Evolutionary conservation across 2,113 vertebrate genomes (phyloP), one percentile per base, ranked within the genome.

Genomic region (Bombycilla garrulus): DNA sequence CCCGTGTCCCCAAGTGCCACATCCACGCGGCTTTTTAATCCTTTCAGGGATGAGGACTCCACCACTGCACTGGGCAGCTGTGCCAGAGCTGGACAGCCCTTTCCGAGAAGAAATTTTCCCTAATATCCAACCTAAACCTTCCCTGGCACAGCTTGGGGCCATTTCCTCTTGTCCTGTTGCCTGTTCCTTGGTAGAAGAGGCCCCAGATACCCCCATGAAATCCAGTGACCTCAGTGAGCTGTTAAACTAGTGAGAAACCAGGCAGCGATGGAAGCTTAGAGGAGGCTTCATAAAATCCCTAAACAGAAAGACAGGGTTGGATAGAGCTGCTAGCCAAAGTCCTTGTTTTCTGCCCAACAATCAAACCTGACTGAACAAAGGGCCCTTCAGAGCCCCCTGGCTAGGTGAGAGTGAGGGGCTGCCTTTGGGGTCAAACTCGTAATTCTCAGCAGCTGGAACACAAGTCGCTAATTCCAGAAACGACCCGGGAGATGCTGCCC

Each of bases 381-480:
- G 7, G 28, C 47, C 40, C n/a, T 9, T 8, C 3, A 50, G 21
- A 35, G 50, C 25, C 48, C 21, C 35, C 12, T 50, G 58, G 6
- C 3, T 0, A 0, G 67, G 22, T 16, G 51, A 12, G 18, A 11
- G 7, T 4, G 67, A 0, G 22, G 35, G 4, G 38, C 50, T 7
- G 44, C 54, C 0, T 3, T 33, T 11, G 11, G 25, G 3, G 1
- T 3, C 8, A 5, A 29, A n/a, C 50, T 7, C 25, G 0, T 2
- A 3, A 4, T 7, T 10, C 45, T 5, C 40, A 2, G 73, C 35
- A 2, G 12, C 2, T 7, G 11, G 9, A 6, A 9, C 42, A 3
- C 53, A 1, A 19, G 47, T 5, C 24, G 0, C 4, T 1, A 1
- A 8, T 1, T 16, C 17, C 12, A n/a, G 64, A 11, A 4, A 0